Evolutionary conservation across 2,797 vertebrate species (phyloP), one percentile per base, ranked within the genome.

Genomic region (Oreochromis grahami): DNA sequence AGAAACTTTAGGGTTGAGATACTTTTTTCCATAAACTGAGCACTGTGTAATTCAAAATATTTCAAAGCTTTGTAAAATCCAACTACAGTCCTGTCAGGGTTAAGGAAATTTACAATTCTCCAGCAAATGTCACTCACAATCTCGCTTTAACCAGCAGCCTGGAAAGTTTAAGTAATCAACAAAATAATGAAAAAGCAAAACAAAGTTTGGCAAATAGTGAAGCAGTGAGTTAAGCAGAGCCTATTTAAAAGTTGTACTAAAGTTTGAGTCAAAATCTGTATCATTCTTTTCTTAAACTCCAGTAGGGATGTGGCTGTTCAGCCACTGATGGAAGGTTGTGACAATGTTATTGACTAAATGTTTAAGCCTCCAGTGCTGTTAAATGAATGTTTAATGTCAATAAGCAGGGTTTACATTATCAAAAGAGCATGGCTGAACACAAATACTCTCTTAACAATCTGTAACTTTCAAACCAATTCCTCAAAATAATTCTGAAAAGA

Each of bases 181-280:
- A 53, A 48, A 70, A 72, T 13, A 5, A 76, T 41, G 2, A 48
- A 48, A 68, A 58, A 80, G 45, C 17, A 51, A 65, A 8, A 8
- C 8, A 80, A 68, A 38, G 43, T 85, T 82, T 84, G 81, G 65
- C 70, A 78, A 84, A 76, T 12, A 38, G 38, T 45, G 80, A 85
- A 82, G 38, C 76, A 76, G 60, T 87, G 53, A 77, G 65, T 51
- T 65, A 32, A 81, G 51, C 85, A 86, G 38, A 72, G 34, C 38
- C 26, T 13, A 7, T 88, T 76, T 45, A 14, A 72, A 72, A 0
- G 9, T 29, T 70, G 32, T 6, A 3, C 53, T 68, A 76, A 87
- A 63, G 8, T 87, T 38, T 52, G 81, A 72, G 68, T 55, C 13
- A 34, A 87, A 68, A 24, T 52, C 13, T 7, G 78, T n/a, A 50